phyloP scores from a whole-genome alignment of 2,113 vertebrate species.

The Channa argus region DNA sequence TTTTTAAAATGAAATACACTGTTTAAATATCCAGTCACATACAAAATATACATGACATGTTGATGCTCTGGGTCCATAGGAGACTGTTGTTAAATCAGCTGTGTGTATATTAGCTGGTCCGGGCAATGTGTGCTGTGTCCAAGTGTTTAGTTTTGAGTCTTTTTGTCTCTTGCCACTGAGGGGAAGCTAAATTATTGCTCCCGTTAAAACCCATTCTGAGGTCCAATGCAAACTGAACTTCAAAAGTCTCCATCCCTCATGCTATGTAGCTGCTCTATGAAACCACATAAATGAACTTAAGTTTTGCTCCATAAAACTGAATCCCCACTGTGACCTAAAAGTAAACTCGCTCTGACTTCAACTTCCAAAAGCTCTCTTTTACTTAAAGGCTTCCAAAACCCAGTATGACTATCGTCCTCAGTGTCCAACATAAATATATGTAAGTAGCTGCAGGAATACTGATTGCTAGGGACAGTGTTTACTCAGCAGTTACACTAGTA shows the following conservation, averaged over 20 bases:
- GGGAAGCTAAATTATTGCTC: slow-evolving; percentile 67
- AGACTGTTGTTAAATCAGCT: slow-evolving; percentile 12
- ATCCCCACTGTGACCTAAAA: slow-evolving; percentile 70
- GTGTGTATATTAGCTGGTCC: slow-evolving; percentile 20
- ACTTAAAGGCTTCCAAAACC: slow-evolving; percentile 52
- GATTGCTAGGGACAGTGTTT: slow-evolving; percentile 61
- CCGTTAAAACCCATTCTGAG: slow-evolving; percentile 51
- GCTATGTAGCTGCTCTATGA: slow-evolving; percentile 28
- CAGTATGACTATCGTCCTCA: slow-evolving; percentile 44
- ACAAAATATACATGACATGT: not conserved
- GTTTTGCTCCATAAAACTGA: slow-evolving; percentile 71
- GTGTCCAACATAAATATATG: slow-evolving; percentile 74
- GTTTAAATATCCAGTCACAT: too few relatives aligned
- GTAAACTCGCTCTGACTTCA: slow-evolving; percentile 66
- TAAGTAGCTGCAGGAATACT: slow-evolving; percentile 68
- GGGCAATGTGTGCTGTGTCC: slow-evolving; percentile 8
- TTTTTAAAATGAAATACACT: slow-evolving; percentile 7
- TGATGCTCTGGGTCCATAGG: slow-evolving; percentile 8
- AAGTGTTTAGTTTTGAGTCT: slow-evolving; percentile 42
- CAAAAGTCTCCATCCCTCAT: slow-evolving; percentile 58
- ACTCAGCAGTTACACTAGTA: slow-evolving; percentile 51
- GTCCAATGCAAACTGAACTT: slow-evolving; percentile 57
- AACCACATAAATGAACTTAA: slow-evolving; percentile 64
- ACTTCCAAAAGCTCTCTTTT: slow-evolving; percentile 41
- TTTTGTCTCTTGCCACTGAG: slow-evolving; percentile 69